Conservation (phyloP, 2,797 vertebrate genomes). For the Syngnathus rostellatus region DNA sequence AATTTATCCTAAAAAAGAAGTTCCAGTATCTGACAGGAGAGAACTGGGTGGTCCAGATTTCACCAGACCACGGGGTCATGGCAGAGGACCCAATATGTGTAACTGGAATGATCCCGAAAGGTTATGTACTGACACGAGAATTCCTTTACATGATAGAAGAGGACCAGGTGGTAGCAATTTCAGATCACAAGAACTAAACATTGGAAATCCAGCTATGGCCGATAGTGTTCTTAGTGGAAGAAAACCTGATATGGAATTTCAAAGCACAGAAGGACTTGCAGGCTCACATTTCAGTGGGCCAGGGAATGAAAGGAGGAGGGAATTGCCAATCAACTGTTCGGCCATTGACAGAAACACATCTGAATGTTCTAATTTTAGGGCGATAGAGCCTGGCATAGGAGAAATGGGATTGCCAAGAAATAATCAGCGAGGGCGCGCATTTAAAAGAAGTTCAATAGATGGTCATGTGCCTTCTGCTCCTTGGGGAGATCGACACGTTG, state of each 20-base stretch:
- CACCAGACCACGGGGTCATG: not conserved
- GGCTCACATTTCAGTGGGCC: conserved; percentile 22
- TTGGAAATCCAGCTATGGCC: not conserved
- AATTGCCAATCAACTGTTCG: not conserved
- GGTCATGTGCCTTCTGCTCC: not conserved
- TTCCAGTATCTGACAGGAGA: not conserved
- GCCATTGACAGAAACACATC: conserved; percentile 6
- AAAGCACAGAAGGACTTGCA: conserved; percentile 11
- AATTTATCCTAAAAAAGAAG: not conserved
- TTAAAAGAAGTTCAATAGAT: not conserved
- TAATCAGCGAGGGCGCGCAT: conserved; percentile 15
- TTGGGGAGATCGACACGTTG: not conserved
- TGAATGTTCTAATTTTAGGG: conserved; percentile 11
- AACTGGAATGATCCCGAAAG: conserved; percentile 19
- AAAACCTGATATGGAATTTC: conserved; percentile 6
- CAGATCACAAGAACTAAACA: not conserved
- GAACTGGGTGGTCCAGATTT: conserved; percentile 6
- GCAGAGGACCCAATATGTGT: conserved; percentile 3
- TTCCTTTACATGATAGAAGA: not conserved
- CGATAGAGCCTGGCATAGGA: conserved; percentile 11
- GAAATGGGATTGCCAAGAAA: conserved; percentile 10
- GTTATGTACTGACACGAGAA: conserved; percentile 3
- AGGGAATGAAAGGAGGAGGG: conserved; percentile 13
- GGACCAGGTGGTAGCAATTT: not conserved
- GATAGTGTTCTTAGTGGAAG: not conserved